phyloP scores from a whole-genome alignment of 2,113 vertebrate genomes.

The Litocranius walleri region DNA sequence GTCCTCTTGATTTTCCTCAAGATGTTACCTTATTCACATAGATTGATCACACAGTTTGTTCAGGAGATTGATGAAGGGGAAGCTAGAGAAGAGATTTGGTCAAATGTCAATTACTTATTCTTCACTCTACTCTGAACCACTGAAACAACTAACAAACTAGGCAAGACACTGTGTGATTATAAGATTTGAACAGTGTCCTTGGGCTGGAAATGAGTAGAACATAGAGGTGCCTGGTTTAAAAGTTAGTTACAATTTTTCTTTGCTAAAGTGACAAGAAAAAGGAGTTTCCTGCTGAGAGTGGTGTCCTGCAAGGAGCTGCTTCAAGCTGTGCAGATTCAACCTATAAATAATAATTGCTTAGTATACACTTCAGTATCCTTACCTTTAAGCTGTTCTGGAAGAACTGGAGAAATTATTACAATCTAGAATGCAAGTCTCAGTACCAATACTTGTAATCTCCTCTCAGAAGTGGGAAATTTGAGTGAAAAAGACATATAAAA shows the following conservation, averaged over 20 bases:
- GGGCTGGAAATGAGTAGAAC: not conserved
- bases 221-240: not conserved
- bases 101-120: not conserved
- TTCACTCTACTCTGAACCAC: not conserved
- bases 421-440: not conserved
- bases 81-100: not conserved
- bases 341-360: not conserved
- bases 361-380: not conserved
- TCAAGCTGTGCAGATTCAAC: not conserved
- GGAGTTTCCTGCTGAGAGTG: not conserved
- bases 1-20: not conserved
- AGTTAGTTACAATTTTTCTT: not conserved
- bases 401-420: not conserved
- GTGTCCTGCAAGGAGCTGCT: not conserved
- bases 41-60: not conserved
- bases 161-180: not conserved
- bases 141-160: not conserved
- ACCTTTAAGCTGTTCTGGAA: not conserved
- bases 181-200: not conserved
- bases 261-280: not conserved
- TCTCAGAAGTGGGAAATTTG: not conserved
- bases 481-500: not conserved
- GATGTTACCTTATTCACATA: not conserved
- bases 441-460: not conserved
- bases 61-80: not conserved